Evolutionary conservation across 2,888 invertebrate genomes (phyloP).

Genomic region (Tricholauxania praeusta): DNA sequence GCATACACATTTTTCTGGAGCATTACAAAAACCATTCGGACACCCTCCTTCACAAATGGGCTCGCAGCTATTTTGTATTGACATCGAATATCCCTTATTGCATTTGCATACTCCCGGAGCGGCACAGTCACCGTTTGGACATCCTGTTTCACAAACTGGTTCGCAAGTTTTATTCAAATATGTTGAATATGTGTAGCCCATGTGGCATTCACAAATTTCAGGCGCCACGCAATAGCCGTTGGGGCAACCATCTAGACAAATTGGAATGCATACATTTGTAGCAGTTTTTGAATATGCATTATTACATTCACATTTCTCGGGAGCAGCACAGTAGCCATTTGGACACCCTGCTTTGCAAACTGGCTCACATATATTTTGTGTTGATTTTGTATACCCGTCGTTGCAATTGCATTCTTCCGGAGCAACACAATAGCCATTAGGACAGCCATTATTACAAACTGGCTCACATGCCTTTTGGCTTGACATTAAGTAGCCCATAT

Average conservation of each 20-base stretch:
- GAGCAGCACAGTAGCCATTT: constrained; percentile 56
- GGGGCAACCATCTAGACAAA: constrained; percentile 47
- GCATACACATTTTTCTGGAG: constrained; percentile 38
- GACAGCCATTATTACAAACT: constrained; percentile 45
- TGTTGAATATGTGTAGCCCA: constrained; percentile 31
- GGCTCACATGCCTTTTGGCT: constrained; percentile 59
- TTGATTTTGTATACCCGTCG: constrained; percentile 35
- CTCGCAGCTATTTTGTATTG: constrained; percentile 32
- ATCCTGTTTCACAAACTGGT: constrained; percentile 46
- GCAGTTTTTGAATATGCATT: constrained; percentile 43
- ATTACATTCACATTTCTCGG: constrained; percentile 54
- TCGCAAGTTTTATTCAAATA: not conserved
- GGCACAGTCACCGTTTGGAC: constrained; percentile 57
- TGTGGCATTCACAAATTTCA: constrained; percentile 42
- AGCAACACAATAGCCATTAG: constrained; percentile 75
- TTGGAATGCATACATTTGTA: constrained; percentile 40
- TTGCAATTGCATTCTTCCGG: constrained; percentile 68
- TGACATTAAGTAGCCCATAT: constrained; percentile 47
- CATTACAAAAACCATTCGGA: no score
- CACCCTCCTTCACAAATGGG: constrained; percentile 40
- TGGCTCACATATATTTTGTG: constrained; percentile 34
- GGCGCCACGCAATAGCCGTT: constrained; percentile 45
- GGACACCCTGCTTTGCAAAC: constrained; percentile 42
- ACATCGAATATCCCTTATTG: constrained; percentile 51
- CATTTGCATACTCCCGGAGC: constrained; percentile 58